Base-by-base conservation (phyloP, 2,888 invertebrate genomes). In the Campaea margaritaria region DNA sequence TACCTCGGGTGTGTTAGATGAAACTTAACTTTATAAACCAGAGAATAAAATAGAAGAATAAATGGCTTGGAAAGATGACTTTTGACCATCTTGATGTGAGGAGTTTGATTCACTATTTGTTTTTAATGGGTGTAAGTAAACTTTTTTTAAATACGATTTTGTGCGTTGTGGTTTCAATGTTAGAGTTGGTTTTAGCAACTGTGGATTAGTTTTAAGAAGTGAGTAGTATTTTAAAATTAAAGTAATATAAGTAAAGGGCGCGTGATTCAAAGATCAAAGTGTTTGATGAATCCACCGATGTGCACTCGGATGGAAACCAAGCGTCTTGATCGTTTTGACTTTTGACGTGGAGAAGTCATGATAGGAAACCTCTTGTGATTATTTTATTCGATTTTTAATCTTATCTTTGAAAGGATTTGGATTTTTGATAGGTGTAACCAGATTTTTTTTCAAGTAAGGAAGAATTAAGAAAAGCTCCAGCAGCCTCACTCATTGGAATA, bases 201-300 rank as follows among this genome's bases (percentile, higher is more conserved):
- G 46, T 34, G 60, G 57, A 64, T 72, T 78, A 78, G 54, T 71
- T 76, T 74, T 79, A 76, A 74, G 78, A 2, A 76, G 73, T 73
- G 67, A 73, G 75, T 59, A 69, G 65, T 64, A 64, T 69, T 79
- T 77, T 78, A 79, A 78, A 82, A 81, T 76, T 67, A 70, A 76
- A 80, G 86, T 86, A 86, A 87, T 88, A 86, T 87, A 85, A 88
- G 87, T 88, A 85, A 87, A 87, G 83, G 89, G 86, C 88, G 88
- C 86, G 85, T 83, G 86, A 88, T 88, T 79, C 75, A 69, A 72
- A 89, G 86, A 90, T 91, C 89, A 91, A 91, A 90, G 90, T 78
- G 81, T 83, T 83, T 80, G 87, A 87, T 86, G 85, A 79, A 81
- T 82, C 82, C 83, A 82, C 81, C 81, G 84, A 81, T 82, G 76